Base-by-base conservation (phyloP, 2,888 invertebrate species). In the Linnaemya vulpina region DNA sequence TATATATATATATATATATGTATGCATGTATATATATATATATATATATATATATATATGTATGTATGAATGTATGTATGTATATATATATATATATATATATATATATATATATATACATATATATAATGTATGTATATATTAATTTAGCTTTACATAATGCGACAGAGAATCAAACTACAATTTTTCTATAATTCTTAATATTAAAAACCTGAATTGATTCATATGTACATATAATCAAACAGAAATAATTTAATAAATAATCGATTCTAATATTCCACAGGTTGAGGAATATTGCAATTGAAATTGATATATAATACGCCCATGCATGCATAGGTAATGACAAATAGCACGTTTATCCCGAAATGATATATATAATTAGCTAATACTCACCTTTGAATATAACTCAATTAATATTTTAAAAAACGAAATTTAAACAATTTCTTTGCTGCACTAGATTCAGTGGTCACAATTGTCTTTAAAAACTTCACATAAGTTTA, bases 241-340 rank as follows among this genome's bases (percentile, higher is more conserved):
- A 49, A 17, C 9, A n/a, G 8, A 49, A 49, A 49, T 49, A n/a
- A 49, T 4, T 49, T 8, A 46, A n/a, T 10, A 11, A 62, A 17
- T 63, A 22, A 63, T 40, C 13, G 20, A n/a, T 70, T 38, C 62
- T 58, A 55, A 58, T 71, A 78, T 53, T 71, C 53, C 53, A 78
- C 78, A 78, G 78, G 71, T 55, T 78, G 25, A 46, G 63, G 53
- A 63, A 55, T 67, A 67, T 35, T 58, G 67, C 25, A 67, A 30
- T 63, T 25, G 20, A 43, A 78, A 43, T 7, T 22, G 25, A 13
- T 51, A 55, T 65, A 9, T 55, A 55, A 71, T 40, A 43, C 58
- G n/a, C 22, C n/a, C 25, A 20, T 70, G 53, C 60, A 73, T 49
- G 20, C 35, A 46, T 78, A 78, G 71, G 78, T 78, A 78, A 78